Evolutionary conservation across 2,797 vertebrate genomes (phyloP).

Genomic region (Percopsis omiscomaycus): DNA sequence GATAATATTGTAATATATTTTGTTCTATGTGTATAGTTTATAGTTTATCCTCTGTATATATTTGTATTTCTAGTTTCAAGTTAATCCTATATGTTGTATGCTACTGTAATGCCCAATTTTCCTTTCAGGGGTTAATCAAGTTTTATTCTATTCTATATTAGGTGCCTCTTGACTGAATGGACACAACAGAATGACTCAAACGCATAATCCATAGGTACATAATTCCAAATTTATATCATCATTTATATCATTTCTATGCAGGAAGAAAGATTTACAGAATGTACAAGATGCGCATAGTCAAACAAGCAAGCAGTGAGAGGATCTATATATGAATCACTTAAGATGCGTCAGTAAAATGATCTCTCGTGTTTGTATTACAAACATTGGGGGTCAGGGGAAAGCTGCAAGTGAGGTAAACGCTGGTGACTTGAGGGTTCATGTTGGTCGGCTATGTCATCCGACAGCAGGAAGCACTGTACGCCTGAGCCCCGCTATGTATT

Average conservation of each 20-base stretch:
- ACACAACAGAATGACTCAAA: conserved; percentile 46
- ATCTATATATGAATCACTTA: conserved; percentile 52
- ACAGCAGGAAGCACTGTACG: conserved; percentile 49
- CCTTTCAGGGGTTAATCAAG: too few species aligned
- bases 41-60: too few species aligned
- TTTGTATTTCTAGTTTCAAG: too few species aligned
- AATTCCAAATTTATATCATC: conserved; percentile 74
- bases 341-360: conserved; percentile 63
- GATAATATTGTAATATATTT: too few species aligned
- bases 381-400: conserved; percentile 59
- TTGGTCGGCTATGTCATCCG: conserved; percentile 62
- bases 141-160: background rate
- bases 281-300: conserved; percentile 75
- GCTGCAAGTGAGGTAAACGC: conserved; percentile 61
- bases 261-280: conserved; percentile 80
- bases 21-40: too few species aligned
- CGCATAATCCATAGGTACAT: conserved; percentile 49
- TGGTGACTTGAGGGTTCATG: conserved; percentile 69
- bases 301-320: conserved; percentile 66
- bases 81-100: too few species aligned
- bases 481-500: conserved; percentile 42
- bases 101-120: too few species aligned
- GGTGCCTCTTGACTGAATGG: background rate
- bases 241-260: conserved; percentile 68
- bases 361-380: conserved; percentile 76